Evolutionary conservation across 2,797 vertebrate species (phyloP), one percentile per base, ranked within the genome.

Genomic region (Acipenser transmontanus): DNA sequence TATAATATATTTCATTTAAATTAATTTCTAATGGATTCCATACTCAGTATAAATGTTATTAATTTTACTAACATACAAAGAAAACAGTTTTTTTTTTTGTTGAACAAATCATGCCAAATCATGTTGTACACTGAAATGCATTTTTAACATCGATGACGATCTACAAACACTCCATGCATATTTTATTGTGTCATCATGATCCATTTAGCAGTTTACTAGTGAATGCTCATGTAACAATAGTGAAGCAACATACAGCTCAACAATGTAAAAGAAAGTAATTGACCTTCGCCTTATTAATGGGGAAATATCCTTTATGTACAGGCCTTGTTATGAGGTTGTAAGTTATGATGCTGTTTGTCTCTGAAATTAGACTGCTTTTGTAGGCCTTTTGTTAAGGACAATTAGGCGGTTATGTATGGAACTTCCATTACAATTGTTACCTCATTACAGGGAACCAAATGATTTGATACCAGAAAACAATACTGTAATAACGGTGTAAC

Each of bases 301-400:
- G 11, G 17, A 34, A 61, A 61, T 61, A 61, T 61, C 7, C 60
- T 61, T 34, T 61, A 61, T 13, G 20, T 61, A 17, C 60, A 61
- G 60, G 14, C 5, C 60, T 61, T 61, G 60, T 61, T 61, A 61
- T 61, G 60, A 61, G 60, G 60, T 8, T 61, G 60, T 20, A 61
- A 61, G 60, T 61, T 47, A 47, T 61, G 60, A 61, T 34, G 14
- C 60, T 61, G 34, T 61, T 61, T 61, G 60, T 61, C 60, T 61
- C 60, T 34, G 60, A 61, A 61, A 61, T 61, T 61, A 61, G 60
- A 61, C 60, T 61, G 60, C 20, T 61, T 61, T 61, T 61, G 60
- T 61, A 61, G 60, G 60, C 9, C 8, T 47, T 61, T 61, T 61
- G 60, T 61, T 61, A 61, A 61, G 17, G 60, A 61, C 60, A 61